Evolutionary conservation across 2,797 vertebrate genomes (phyloP).

Genomic region (Echiichthys vipera): DNA sequence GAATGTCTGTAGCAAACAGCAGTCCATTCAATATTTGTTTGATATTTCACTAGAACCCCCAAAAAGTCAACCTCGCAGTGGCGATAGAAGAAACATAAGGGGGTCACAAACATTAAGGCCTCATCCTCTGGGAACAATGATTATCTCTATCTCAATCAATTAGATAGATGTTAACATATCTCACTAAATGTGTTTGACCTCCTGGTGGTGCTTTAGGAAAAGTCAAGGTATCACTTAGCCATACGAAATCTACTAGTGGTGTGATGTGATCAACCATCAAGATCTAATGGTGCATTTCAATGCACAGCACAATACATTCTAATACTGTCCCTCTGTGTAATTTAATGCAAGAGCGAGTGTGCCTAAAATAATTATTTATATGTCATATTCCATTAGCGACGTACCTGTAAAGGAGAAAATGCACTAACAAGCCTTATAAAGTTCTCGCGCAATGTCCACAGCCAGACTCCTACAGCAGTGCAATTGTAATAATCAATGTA

Average conservation of each 20-base stretch:
- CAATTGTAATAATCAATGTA: conserved; percentile 25
- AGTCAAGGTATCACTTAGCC: neutral
- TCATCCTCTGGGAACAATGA: neutral
- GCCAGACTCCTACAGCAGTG: conserved; percentile 13
- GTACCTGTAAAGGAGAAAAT: conserved; percentile 14
- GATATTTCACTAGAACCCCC: neutral
- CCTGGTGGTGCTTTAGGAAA: neutral
- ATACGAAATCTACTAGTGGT: neutral
- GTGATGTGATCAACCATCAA: neutral
- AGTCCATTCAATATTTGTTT: neutral
- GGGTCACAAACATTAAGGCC: neutral
- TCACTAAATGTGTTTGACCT: neutral
- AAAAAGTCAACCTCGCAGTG: neutral
- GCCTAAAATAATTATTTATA: conserved; percentile 3
- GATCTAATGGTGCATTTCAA: conserved; percentile 2
- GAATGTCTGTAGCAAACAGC: neutral
- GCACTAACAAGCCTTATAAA: conserved; percentile 40
- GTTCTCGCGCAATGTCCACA: conserved; percentile 10
- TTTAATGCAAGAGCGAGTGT: conserved; percentile 2
- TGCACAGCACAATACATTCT: neutral
- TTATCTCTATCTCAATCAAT: neutral
- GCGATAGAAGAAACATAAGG: neutral
- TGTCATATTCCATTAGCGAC: conserved; percentile 26
- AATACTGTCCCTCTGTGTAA: neutral
- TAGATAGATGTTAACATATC: neutral